A percentile compares a stretch with the other conserved stretches of the same genome.
These are phyloP conservation scores for Artemia sp. DNA, from an alignment of 2,888 invertebrate genomes.

Conservation along the genomic window DNA sequence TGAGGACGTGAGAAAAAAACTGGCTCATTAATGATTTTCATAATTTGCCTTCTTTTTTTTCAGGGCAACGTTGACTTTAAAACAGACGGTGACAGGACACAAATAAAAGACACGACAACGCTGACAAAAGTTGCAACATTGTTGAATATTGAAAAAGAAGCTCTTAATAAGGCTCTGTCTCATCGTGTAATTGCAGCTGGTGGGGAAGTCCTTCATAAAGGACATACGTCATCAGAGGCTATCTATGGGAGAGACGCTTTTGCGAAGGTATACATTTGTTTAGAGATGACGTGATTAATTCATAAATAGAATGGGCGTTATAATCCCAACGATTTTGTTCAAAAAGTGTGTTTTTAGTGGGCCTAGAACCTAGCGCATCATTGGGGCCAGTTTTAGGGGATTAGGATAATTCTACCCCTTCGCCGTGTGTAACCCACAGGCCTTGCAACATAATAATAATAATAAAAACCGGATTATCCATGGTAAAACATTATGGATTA, in stretches of 20 bases:
- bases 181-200: slow-evolving; percentile 81
- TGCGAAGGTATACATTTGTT: slow-evolving; percentile 47
- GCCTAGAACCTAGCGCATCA: slow-evolving; percentile 8
- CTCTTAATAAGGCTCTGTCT: slow-evolving; percentile 56
- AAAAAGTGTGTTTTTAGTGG: slow-evolving; percentile 18
- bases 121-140: slow-evolving; percentile 42
- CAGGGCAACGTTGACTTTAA: slow-evolving; percentile 46
- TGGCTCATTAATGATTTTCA: too few species aligned
- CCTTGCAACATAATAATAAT: too few species aligned
- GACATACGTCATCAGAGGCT: slow-evolving; percentile 67
- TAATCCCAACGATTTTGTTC: slow-evolving; percentile 11
- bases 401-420: too few species aligned
- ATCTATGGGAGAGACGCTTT: slow-evolving; percentile 76
- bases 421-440: too few species aligned
- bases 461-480: too few species aligned
- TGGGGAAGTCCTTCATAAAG: slow-evolving; percentile 77
- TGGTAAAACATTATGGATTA: too few species aligned
- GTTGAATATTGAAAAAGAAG: slow-evolving; percentile 46
- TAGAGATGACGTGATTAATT: background rate
- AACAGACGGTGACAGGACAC: slow-evolving; percentile 41
- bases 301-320: background rate
- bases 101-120: slow-evolving; percentile 35
- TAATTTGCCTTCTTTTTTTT: slow-evolving; percentile 25
- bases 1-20: too few species aligned
- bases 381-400: too few species aligned